phyloP scores from a whole-genome alignment of 2,888 invertebrate species.

The Peribatodes rhomboidaria region DNA sequence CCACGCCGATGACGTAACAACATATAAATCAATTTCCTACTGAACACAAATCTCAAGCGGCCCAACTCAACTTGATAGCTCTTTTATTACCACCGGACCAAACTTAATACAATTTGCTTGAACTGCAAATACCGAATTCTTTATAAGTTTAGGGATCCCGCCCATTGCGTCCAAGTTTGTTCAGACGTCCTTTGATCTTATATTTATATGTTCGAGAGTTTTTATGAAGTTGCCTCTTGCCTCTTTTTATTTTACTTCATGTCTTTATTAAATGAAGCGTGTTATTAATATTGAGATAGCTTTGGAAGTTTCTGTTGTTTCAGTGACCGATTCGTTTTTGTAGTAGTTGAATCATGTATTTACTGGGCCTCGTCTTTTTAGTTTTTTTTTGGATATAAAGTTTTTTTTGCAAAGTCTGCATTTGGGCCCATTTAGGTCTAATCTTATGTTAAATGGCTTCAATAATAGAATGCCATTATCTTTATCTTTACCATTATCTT shows the following conservation, averaged over 20 bases:
- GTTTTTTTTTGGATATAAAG: too few relatives aligned
- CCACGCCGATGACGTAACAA: not conserved
- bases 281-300: constrained; percentile 41
- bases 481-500: too few relatives aligned
- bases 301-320: constrained; percentile 28
- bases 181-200: constrained; percentile 64
- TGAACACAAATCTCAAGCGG: constrained; percentile 25
- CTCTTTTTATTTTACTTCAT: constrained; percentile 61
- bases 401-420: too few relatives aligned
- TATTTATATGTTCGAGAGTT: constrained; percentile 58
- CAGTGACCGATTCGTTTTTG: constrained; percentile 13
- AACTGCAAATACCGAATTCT: constrained; percentile 56
- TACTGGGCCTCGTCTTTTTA: not conserved
- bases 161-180: constrained; percentile 31
- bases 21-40: constrained; percentile 28
- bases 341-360: constrained; percentile 7
- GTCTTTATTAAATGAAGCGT: constrained; percentile 53
- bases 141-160: constrained; percentile 53
- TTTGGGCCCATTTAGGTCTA: too few relatives aligned
- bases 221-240: constrained; percentile 57
- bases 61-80: constrained; percentile 24
- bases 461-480: too few relatives aligned
- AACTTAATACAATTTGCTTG: constrained; percentile 62
- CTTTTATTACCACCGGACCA: constrained; percentile 39
- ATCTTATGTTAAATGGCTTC: too few relatives aligned